Evolutionary conservation across 1,140 invertebrate species (phyloP).

Genomic region (Papilio polyxenes): DNA sequence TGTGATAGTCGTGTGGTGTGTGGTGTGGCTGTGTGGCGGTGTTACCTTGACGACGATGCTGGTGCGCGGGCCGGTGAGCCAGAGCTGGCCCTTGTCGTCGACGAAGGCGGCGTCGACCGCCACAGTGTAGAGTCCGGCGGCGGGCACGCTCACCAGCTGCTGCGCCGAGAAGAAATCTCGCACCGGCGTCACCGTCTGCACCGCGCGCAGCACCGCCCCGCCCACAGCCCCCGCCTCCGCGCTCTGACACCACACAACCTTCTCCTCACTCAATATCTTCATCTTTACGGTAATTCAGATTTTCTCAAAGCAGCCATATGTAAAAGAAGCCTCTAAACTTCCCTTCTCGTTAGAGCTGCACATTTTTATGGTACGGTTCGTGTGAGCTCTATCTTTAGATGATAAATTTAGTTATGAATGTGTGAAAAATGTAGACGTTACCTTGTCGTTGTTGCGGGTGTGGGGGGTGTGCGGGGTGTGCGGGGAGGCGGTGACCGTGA

Average conservation of each 20-base stretch:
- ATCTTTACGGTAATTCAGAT: too few species aligned
- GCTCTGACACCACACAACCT: background rate
- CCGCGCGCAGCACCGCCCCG: conserved; percentile 61
- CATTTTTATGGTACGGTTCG: too few species aligned
- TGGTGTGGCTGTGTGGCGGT: background rate
- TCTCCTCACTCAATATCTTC: too few species aligned
- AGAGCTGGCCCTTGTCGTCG: conserved; percentile 83
- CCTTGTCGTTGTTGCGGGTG: too few species aligned
- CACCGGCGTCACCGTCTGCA: conserved; percentile 85
- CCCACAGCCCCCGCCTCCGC: background rate
- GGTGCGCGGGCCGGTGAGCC: conserved; percentile 85
- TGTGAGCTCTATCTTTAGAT: too few species aligned
- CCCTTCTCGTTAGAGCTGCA: too few species aligned
- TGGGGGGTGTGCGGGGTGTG: conserved; percentile 51
- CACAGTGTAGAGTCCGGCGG: conserved; percentile 81
- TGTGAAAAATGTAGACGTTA: too few species aligned
- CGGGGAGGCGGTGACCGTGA: conserved; percentile 70
- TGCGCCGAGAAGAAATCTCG: conserved; percentile 89
- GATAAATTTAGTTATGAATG: too few species aligned
- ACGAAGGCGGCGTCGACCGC: conserved; percentile 84
- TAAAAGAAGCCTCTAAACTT: too few species aligned
- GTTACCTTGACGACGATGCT: conserved; percentile 82
- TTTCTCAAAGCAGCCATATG: too few species aligned
- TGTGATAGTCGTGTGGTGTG: too few species aligned
- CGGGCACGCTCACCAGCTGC: conserved; percentile 83